Conservation (phyloP, 2,888 invertebrate species). For the Psylliodes chrysocephalus region DNA sequence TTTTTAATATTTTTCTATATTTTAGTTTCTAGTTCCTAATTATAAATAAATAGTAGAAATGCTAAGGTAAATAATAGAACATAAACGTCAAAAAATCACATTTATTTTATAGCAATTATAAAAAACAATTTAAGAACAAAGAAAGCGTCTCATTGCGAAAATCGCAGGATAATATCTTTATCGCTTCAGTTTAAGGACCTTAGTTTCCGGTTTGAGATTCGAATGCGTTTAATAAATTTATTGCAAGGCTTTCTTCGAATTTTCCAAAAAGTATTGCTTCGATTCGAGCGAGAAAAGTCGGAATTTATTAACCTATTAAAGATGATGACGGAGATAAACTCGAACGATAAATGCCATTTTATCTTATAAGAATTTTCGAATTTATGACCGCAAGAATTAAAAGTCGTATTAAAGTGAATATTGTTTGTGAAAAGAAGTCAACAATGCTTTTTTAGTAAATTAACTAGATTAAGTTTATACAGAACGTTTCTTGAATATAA, state of each 20-base stretch:
- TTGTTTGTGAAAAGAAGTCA: background rate
- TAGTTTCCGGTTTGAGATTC: slow-evolving; percentile 10
- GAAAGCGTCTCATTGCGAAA: slow-evolving; percentile 3
- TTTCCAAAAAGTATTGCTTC: slow-evolving; percentile 18
- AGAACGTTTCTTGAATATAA: no score
- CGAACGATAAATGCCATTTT: slow-evolving; percentile 10
- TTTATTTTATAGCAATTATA: no score
- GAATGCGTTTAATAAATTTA: slow-evolving; percentile 30
- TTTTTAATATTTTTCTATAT: no score
- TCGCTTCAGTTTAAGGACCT: background rate
- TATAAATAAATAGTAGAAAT: no score
- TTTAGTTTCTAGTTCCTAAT: no score
- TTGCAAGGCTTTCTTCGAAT: slow-evolving; percentile 20
- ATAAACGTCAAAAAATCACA: no score
- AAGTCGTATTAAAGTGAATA: background rate
- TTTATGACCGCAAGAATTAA: background rate
- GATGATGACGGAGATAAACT: slow-evolving; percentile 20
- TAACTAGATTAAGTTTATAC: no score
- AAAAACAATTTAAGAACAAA: slow-evolving; percentile 9
- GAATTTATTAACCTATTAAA: slow-evolving; percentile 28
- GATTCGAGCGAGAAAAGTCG: slow-evolving; percentile 23
- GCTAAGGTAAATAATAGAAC: no score
- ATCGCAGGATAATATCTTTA: slow-evolving; percentile 19
- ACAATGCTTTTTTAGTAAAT: background rate
- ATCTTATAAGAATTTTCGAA: background rate